phyloP scores from a whole-genome alignment of 2,888 invertebrate genomes.

The Drosophila mimetica region DNA sequence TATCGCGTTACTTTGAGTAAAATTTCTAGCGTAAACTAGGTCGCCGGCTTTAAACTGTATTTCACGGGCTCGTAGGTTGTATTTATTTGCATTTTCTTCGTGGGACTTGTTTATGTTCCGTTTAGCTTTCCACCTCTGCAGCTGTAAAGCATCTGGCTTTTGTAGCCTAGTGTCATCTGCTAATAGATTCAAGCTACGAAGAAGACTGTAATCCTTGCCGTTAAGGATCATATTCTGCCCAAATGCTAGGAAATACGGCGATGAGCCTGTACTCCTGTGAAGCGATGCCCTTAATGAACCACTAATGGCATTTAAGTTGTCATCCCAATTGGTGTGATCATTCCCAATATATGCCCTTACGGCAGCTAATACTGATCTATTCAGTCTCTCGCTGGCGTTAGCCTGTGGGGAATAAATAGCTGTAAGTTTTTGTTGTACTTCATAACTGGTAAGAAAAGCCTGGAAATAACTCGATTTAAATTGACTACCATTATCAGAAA shows the following conservation, averaged over 20 bases:
- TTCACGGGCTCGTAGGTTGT: background rate
- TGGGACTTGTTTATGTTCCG: background rate
- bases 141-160: background rate
- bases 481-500: too few species aligned
- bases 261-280: too few species aligned
- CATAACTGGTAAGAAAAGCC: too few species aligned
- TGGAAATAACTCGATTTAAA: too few species aligned
- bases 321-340: too few species aligned
- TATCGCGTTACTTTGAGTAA: background rate
- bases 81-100: too few species aligned
- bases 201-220: slow-evolving; percentile 1
- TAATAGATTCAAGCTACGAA: background rate
- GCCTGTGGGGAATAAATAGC: background rate
- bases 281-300: too few species aligned
- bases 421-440: background rate
- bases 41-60: background rate
- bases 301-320: too few species aligned
- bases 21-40: background rate
- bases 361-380: too few species aligned
- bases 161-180: background rate
- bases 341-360: too few species aligned
- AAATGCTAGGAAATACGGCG: too few species aligned
- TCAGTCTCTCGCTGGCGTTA: background rate
- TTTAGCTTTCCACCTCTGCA: slow-evolving; percentile 2
- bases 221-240: background rate